Conservation (phyloP, 2,113 vertebrate genomes). For the Nothoprocta pentlandii region DNA sequence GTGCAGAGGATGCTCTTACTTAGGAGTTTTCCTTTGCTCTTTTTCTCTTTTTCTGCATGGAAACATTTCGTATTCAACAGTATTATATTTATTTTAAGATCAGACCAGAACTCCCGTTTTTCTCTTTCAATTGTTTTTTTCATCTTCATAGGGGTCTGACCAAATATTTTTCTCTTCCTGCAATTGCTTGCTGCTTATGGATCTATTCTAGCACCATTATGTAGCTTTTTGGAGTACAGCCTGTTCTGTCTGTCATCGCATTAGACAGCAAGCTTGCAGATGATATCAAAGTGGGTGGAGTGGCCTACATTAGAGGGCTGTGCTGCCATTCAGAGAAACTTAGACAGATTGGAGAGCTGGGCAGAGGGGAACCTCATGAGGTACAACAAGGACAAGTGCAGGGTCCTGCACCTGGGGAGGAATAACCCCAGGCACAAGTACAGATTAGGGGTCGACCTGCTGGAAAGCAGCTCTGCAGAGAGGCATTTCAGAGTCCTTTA, state of each 20-base stretch:
- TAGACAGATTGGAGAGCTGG: too few relatives aligned
- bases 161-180: not conserved
- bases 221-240: not conserved
- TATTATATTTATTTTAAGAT: not conserved
- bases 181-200: not conserved
- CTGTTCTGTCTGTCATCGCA: not conserved
- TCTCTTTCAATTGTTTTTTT: not conserved
- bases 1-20: not conserved
- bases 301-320: too few relatives aligned
- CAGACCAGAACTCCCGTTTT: not conserved
- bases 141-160: not conserved
- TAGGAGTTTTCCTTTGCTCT: not conserved
- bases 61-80: not conserved
- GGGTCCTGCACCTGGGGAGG: too few relatives aligned
- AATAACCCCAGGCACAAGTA: too few relatives aligned
- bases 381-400: too few relatives aligned
- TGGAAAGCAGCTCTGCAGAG: too few relatives aligned
- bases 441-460: too few relatives aligned
- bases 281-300: too few relatives aligned
- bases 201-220: not conserved
- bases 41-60: not conserved
- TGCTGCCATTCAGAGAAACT: too few relatives aligned
- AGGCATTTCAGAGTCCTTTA: too few relatives aligned
- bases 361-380: too few relatives aligned
- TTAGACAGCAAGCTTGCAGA: not conserved